Conservation (phyloP, 2,888 invertebrate genomes). For the Archips xylosteana region DNA sequence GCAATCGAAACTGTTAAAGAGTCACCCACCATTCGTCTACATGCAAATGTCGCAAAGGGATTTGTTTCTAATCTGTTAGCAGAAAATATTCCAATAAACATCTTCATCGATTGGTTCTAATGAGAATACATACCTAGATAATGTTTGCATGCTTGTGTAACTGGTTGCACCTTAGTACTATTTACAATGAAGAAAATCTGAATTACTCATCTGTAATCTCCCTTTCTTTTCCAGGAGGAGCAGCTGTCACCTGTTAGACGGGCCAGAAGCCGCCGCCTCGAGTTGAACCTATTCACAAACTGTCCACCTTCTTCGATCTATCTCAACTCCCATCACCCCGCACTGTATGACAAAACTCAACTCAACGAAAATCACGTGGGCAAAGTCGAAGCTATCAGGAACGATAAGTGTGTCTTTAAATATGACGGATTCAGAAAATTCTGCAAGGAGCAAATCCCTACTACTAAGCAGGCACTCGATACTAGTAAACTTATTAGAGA, state of each 20-base stretch:
- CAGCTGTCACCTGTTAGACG: slow-evolving; percentile 55
- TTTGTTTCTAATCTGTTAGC: too few relatives aligned
- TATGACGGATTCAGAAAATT: slow-evolving; percentile 56
- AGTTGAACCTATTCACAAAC: slow-evolving; percentile 60
- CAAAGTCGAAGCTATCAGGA: slow-evolving; percentile 49
- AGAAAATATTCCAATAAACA: too few relatives aligned
- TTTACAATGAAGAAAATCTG: too few relatives aligned
- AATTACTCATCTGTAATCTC: neutral
- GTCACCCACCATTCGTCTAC: too few relatives aligned
- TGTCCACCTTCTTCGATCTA: slow-evolving; percentile 60
- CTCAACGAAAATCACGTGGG: slow-evolving; percentile 48
- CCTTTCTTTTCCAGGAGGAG: slow-evolving; percentile 58
- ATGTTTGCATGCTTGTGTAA: too few relatives aligned
- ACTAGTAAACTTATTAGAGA: slow-evolving; percentile 62
- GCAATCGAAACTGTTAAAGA: too few relatives aligned
- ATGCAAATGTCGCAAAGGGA: too few relatives aligned
- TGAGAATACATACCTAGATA: too few relatives aligned
- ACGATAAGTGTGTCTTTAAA: slow-evolving; percentile 55
- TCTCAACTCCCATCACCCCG: slow-evolving; percentile 55
- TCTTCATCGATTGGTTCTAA: too few relatives aligned
- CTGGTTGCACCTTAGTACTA: too few relatives aligned
- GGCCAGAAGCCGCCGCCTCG: slow-evolving; percentile 60
- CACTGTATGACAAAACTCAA: slow-evolving; percentile 55
- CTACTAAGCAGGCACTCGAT: slow-evolving; percentile 56
- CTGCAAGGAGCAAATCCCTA: slow-evolving; percentile 51